These are phyloP conservation scores for Platypus cylindrus DNA, from an alignment of 2,888 invertebrate species.

Conservation along the genomic window DNA sequence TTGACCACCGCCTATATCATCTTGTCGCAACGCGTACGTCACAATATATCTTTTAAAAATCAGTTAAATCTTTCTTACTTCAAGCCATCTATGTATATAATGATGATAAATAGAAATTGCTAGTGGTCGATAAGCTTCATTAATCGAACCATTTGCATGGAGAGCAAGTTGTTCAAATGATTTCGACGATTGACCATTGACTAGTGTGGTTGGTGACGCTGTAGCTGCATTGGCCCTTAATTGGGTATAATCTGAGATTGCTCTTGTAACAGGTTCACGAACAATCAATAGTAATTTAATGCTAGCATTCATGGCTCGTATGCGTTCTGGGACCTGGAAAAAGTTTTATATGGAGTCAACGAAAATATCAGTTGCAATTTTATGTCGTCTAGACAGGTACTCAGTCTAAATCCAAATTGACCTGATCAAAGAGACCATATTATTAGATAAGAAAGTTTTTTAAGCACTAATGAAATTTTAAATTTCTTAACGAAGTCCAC, in stretches of 20 bases:
- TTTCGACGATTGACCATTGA: constrained; percentile 34
- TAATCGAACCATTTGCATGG: constrained; percentile 68
- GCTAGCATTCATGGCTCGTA: constrained; percentile 86
- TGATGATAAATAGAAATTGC: constrained; percentile 85
- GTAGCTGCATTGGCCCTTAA: constrained; percentile 72
- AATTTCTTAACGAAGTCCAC: too few relatives aligned
- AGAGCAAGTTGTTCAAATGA: constrained; percentile 73
- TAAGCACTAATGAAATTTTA: too few relatives aligned
- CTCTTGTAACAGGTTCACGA: constrained; percentile 88
- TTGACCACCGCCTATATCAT: too few relatives aligned
- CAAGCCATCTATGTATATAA: constrained; percentile 82
- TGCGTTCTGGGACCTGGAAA: constrained; percentile 78
- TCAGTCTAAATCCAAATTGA: too few relatives aligned
- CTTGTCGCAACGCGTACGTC: too few relatives aligned
- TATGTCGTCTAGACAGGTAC: too few relatives aligned
- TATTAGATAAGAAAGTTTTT: too few relatives aligned
- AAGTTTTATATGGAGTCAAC: too few relatives aligned
- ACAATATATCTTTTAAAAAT: too few relatives aligned
- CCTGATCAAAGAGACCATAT: too few relatives aligned
- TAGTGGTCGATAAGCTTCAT: constrained; percentile 69
- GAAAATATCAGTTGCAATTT: too few relatives aligned
- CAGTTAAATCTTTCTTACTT: too few relatives aligned
- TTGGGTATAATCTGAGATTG: constrained; percentile 95
- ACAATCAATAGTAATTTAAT: constrained; percentile 87
- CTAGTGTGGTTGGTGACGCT: constrained; percentile 46